Percentiles rank a stretch among this genome's conserved stretches.
Evolutionary conservation across 2,797 vertebrate genomes (phyloP).

Genomic region (Liasis olivaceus): DNA sequence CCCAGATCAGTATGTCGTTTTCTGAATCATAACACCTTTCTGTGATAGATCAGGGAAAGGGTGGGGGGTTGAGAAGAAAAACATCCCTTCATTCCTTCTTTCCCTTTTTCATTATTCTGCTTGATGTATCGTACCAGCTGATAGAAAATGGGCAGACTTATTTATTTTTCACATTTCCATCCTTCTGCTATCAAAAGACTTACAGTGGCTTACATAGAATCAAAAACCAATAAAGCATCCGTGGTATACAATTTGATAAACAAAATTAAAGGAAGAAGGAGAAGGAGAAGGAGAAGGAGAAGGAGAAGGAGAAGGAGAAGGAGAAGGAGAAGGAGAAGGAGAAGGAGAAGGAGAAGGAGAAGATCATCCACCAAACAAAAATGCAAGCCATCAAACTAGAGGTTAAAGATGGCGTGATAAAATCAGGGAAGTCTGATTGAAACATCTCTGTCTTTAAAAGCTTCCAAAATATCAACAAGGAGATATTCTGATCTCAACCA

Average conservation of each 20-base stretch:
- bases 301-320: not conserved
- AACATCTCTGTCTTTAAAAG: too few species aligned
- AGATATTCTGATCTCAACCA: too few species aligned
- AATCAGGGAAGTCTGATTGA: too few species aligned
- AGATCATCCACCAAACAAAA: not conserved
- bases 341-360: too few species aligned
- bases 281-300: too few species aligned
- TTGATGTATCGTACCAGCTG: constrained; percentile 3
- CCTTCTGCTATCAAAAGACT: not conserved
- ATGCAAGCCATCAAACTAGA: too few species aligned
- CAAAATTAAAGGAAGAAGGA: too few species aligned
- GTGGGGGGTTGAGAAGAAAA: not conserved
- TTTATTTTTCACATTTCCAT: too few species aligned
- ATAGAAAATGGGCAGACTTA: not conserved
- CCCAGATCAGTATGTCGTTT: not conserved
- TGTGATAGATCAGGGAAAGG: not conserved
- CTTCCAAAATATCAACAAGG: too few species aligned
- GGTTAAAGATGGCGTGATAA: too few species aligned
- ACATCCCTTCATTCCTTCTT: constrained; percentile 20
- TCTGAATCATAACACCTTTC: constrained; percentile 27
- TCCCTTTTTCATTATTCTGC: constrained; percentile 15
- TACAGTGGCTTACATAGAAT: too few species aligned
- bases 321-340: not conserved
- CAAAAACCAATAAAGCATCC: not conserved
- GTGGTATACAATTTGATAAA: not conserved